Evolutionary conservation across 2,888 invertebrate species (phyloP).

Genomic region (Drosophila limbata): DNA sequence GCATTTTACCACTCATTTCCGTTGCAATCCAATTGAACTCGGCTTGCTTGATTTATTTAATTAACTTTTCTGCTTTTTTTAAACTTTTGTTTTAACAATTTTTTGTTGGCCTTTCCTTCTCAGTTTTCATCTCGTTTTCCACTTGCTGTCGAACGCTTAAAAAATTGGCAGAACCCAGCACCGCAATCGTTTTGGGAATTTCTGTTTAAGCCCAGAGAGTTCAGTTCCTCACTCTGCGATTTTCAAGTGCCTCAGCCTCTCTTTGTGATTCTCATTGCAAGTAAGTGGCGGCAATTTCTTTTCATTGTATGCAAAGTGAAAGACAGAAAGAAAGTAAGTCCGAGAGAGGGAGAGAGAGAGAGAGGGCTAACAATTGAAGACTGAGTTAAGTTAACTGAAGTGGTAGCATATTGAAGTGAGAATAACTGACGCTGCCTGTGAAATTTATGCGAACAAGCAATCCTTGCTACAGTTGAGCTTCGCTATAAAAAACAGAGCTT

Average conservation of each 20-base stretch:
- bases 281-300: slow-evolving; percentile 62
- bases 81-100: slow-evolving; percentile 4
- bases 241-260: slow-evolving; percentile 38
- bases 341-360: neutral
- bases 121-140: slow-evolving; percentile 11
- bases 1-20: slow-evolving; percentile 79
- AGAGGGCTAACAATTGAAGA: neutral
- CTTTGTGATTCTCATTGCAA: slow-evolving; percentile 56
- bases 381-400: slow-evolving; percentile 2
- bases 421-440: slow-evolving; percentile 22
- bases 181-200: slow-evolving; percentile 36
- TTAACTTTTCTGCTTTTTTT: slow-evolving; percentile 63
- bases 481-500: neutral
- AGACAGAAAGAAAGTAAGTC: neutral
- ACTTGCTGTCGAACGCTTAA: slow-evolving; percentile 41
- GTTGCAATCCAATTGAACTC: slow-evolving; percentile 79
- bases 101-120: slow-evolving; percentile 2
- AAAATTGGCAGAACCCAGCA: slow-evolving; percentile 45
- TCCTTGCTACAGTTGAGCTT: slow-evolving; percentile 7
- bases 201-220: slow-evolving; percentile 33
- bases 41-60: slow-evolving; percentile 79
- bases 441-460: slow-evolving; percentile 45
- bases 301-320: slow-evolving; percentile 35
- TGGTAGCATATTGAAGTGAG: slow-evolving; percentile 45
- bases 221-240: slow-evolving; percentile 7